Evolutionary conservation across 1,140 invertebrate species (phyloP).

Genomic region (Ceratina australensis): DNA sequence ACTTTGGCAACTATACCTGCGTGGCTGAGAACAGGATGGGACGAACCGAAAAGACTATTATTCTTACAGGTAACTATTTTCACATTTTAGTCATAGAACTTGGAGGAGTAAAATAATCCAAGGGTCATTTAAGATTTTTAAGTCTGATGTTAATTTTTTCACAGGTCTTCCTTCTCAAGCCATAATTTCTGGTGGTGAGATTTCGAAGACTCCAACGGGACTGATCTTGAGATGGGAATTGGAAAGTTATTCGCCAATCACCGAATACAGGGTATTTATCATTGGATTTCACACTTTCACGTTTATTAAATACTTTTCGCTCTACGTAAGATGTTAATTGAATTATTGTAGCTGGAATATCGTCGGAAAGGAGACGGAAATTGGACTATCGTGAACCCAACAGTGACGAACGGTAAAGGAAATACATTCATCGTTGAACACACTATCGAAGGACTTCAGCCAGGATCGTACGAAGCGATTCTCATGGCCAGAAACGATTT

Average conservation of each 20-base stretch:
- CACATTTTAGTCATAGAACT: too few relatives aligned
- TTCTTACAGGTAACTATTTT: conserved; percentile 65
- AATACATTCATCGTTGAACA: conserved; percentile 65
- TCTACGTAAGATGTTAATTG: background rate
- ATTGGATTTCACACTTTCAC: background rate
- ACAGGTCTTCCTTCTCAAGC: conserved; percentile 69
- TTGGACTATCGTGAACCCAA: conserved; percentile 61
- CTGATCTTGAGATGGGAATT: conserved; percentile 77
- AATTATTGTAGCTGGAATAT: conserved; percentile 67
- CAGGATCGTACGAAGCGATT: conserved; percentile 68
- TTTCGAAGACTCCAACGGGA: conserved; percentile 67
- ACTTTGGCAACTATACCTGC: conserved; percentile 73
- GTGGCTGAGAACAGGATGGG: conserved; percentile 66
- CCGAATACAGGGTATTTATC: conserved; percentile 72
- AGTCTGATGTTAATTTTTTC: conserved; percentile 13
- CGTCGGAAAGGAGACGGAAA: conserved; percentile 58
- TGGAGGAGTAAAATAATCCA: too few relatives aligned
- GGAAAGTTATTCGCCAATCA: conserved; percentile 78
- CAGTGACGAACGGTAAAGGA: conserved; percentile 64
- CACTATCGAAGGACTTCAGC: conserved; percentile 61
- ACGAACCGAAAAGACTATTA: conserved; percentile 50
- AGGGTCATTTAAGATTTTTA: too few relatives aligned
- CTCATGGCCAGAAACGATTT: conserved; percentile 67
- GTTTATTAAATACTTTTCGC: background rate
- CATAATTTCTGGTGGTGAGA: conserved; percentile 54